Evolutionary conservation across 2,113 vertebrate species (phyloP).

Genomic region (Mobula hypostoma): DNA sequence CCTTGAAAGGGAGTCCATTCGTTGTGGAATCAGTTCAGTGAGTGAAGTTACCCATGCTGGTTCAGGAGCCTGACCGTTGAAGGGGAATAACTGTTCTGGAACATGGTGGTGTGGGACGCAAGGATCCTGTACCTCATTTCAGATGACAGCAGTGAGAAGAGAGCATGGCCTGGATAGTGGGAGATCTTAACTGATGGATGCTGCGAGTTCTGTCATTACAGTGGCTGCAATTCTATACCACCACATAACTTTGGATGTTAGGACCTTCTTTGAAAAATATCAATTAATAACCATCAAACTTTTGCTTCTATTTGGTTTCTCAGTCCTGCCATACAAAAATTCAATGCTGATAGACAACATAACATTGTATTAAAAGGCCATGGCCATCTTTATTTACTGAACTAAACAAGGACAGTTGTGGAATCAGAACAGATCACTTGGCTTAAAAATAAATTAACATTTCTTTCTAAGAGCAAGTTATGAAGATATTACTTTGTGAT

Average conservation of each 20-base stretch:
- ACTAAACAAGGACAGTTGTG: neutral
- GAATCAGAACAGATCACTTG: slow-evolving; percentile 12
- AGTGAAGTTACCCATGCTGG: too few species aligned
- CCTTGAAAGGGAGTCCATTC: too few species aligned
- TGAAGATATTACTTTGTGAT: neutral
- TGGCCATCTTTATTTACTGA: slow-evolving; percentile 13
- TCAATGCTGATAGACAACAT: neutral
- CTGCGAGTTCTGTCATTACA: too few species aligned
- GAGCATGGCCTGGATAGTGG: too few species aligned
- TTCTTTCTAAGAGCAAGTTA: neutral
- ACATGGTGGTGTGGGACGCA: too few species aligned
- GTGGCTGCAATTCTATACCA: neutral
- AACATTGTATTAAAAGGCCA: neutral
- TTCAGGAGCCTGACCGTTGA: too few species aligned
- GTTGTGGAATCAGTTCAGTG: too few species aligned
- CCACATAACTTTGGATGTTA: neutral
- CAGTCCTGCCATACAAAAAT: slow-evolving; percentile 30
- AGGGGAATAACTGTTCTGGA: too few species aligned
- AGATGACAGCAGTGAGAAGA: too few species aligned
- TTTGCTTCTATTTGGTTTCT: neutral
- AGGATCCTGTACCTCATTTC: too few species aligned
- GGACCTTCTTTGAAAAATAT: neutral
- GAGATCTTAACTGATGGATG: too few species aligned
- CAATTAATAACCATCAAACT: neutral
- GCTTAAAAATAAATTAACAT: slow-evolving; percentile 1